These are phyloP conservation scores for Schizaphis graminum DNA, from an alignment of 2,888 invertebrate genomes.

Conservation along the genomic window DNA sequence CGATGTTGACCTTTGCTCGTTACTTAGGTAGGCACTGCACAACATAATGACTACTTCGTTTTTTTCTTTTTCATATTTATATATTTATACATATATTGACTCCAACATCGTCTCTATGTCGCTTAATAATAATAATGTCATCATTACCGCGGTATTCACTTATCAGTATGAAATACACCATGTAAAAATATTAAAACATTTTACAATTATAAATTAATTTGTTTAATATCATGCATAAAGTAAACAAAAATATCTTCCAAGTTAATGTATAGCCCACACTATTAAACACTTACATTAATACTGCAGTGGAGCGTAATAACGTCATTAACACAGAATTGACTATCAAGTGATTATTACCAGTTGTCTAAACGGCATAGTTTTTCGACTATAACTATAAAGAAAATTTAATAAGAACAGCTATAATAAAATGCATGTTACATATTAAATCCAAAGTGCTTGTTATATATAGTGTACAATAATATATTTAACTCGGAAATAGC, in stretches of 20 bases:
- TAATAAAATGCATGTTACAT: background rate
- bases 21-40: background rate
- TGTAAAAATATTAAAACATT: background rate
- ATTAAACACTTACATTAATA: background rate
- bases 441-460: background rate
- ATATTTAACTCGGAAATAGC: background rate
- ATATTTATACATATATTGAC: background rate
- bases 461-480: background rate
- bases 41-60: background rate
- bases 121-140: background rate
- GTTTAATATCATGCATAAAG: background rate
- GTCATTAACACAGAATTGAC: background rate
- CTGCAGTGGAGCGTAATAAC: background rate
- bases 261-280: background rate
- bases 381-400: background rate
- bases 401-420: slow-evolving; percentile 2
- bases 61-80: background rate
- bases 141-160: background rate
- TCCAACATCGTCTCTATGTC: background rate
- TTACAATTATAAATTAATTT: slow-evolving; percentile 2
- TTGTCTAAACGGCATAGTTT: background rate
- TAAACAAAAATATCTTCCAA: background rate
- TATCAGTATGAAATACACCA: background rate
- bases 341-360: background rate
- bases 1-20: background rate